A percentile compares a stretch with the other conserved stretches of the same genome.
These are phyloP conservation scores for Pseudomyrmex sp. DNA, from an alignment of 1,140 invertebrate genomes.

Conservation along the genomic window DNA sequence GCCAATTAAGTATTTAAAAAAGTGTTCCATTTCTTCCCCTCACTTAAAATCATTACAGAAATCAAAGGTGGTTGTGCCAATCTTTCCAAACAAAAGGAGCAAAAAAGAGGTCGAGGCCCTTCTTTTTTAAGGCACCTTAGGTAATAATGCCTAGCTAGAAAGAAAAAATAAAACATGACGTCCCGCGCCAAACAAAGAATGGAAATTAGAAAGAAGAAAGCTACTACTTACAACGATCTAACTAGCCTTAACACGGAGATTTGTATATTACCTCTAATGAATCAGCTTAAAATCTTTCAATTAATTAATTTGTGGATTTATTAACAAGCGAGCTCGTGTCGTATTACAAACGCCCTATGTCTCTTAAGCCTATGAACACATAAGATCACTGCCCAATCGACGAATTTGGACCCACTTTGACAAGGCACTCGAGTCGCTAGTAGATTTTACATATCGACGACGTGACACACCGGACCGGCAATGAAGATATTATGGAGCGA, in stretches of 20 bases:
- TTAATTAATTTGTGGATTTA: conserved; percentile 41
- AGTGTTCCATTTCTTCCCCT: background rate
- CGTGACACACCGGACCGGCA: too few species aligned
- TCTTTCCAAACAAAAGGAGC: conserved; percentile 45
- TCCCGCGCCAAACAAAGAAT: conserved; percentile 81
- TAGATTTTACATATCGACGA: too few species aligned
- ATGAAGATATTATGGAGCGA: too few species aligned
- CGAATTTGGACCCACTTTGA: conserved; percentile 83
- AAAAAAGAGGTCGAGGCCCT: conserved; percentile 70
- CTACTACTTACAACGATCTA: conserved; percentile 76
- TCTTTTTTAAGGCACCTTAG: conserved; percentile 74
- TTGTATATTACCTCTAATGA: conserved; percentile 70
- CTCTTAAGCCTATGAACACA: conserved; percentile 85
- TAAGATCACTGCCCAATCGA: conserved; percentile 86
- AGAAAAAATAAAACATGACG: conserved; percentile 76
- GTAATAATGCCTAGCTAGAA: conserved; percentile 73
- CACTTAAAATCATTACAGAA: background rate
- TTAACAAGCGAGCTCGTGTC: conserved; percentile 72
- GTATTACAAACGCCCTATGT: conserved; percentile 76
- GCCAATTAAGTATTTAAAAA: background rate
- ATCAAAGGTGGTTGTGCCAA: background rate
- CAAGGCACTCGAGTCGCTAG: conserved; percentile 81
- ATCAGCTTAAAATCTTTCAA: conserved; percentile 57
- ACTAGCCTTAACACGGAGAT: conserved; percentile 71
- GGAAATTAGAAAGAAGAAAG: conserved; percentile 76